Evolutionary conservation across 1,140 invertebrate species (phyloP), one percentile per base, ranked within the genome.

Genomic region (Drosophila navojoa): DNA sequence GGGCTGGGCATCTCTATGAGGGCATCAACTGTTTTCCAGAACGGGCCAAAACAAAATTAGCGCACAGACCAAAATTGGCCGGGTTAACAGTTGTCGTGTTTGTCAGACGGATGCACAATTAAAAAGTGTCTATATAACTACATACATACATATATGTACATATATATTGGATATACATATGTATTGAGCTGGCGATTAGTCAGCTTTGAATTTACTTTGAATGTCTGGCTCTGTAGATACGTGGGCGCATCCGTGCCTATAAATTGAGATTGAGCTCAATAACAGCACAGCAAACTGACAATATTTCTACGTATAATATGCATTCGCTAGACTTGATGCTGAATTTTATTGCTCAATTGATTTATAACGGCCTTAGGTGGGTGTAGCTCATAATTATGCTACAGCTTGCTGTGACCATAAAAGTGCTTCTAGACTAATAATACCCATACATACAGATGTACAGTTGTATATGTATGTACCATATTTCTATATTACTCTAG

Each of bases 81-180:
- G 35, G 55, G 40, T 53, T 81, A 49, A 59, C 38, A 57, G 13
- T 42, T 50, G 16, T 27, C 49, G 45, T 49, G 32, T 25, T 32
- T 60, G 66, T 79, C 61, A 55, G 58, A 22, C 80, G 84, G 79
- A 87, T 87, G 84, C 82, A 87, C 64, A 87, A 82, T 82, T 87
- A 71, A 79, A 64, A 50, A 55, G 22, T 22, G 3, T 22, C 2
- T 22, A 22, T 22, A 22, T 22, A 22, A 22, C 19, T 22, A 22
- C 2, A 22, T 22, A 57, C n/a, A 57, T 32, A 50, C 42, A 58
- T 16, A 29, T 29, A 5, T 29, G 2, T 45, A 58, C 25, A 67
- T 25, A 27, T 53, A 62, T 45, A 47, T 61, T 13, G 32, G 22
- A 53, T 54, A 42, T 58, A 50, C 4, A 27, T 42, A 59, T 40